Evolutionary conservation across 2,797 vertebrate species (phyloP).

Genomic region (Lepilemur ruficaudatus): DNA sequence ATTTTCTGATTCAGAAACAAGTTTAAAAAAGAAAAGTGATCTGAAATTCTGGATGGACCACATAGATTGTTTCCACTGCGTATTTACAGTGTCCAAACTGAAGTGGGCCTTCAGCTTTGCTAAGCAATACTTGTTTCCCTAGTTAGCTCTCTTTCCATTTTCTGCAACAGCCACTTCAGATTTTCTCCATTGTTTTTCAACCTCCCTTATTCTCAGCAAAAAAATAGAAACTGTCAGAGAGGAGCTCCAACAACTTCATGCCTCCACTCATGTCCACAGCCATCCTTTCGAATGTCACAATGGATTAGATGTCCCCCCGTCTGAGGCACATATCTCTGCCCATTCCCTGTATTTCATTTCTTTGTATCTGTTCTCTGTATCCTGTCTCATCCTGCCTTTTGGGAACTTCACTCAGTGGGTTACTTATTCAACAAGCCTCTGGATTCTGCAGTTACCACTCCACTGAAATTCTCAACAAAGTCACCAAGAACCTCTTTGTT

Average conservation of each 20-base stretch:
- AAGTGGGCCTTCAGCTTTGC: neutral
- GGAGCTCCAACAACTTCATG: neutral
- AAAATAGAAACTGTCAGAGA: neutral
- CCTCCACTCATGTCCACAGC: neutral
- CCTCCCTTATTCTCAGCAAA: neutral
- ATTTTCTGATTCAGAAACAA: slow-evolving; percentile 5
- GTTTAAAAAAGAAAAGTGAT: neutral
- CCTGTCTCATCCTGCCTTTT: neutral
- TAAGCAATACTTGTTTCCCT: neutral
- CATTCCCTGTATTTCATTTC: neutral
- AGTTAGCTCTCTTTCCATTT: neutral
- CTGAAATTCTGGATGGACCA: neutral
- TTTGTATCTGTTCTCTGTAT: neutral
- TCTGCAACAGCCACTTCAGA: neutral
- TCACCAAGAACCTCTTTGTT: neutral
- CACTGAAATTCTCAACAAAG: neutral
- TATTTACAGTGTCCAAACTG: neutral
- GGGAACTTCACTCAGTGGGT: neutral
- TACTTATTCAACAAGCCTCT: slow-evolving; percentile 32
- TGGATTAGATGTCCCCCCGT: neutral
- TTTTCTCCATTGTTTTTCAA: slow-evolving; percentile 22
- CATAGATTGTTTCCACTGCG: neutral
- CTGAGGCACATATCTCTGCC: neutral
- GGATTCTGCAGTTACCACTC: neutral
- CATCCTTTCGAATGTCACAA: neutral